Base-by-base conservation (phyloP, 2,797 vertebrate genomes). In the Galaxias olidus region DNA sequence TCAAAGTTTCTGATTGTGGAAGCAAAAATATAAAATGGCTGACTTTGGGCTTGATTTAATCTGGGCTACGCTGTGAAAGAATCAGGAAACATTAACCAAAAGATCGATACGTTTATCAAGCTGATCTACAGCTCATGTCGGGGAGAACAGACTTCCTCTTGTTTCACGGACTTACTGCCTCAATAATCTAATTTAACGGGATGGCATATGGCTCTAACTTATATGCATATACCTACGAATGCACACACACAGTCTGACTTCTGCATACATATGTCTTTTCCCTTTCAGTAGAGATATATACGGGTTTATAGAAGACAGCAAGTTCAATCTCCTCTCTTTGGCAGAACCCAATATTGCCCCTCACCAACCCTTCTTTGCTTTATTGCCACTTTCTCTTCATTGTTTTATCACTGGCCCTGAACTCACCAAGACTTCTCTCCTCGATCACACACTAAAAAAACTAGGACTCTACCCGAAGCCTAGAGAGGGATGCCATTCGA, bases 161-260 rank as follows among this genome's bases (percentile, higher is more conserved):
- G 48, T 63, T 20, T 43, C 17, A 17, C 48, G 50, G 61, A 68
- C 66, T 17, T 54, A 44, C 18, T 52, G 59, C 60, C 50, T 56
- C 15, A 57, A 19, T 68, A 64, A 75, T 78, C 74, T 50, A 72
- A 51, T 44, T 72, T 9, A 10, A 66, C 41, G 63, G 9, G 40
- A 51, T 60, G 40, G 63, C 40, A 11, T 57, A 61, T 67, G 46
- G 53, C 53, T 72, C 48, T 40, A 30, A 43, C 57, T 15, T 10
- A 59, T 17, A 59, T 17, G 18, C 44, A 59, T 43, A 59, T 19
- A 20, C 53, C 12, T 10, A 55, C 53, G 13, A 17, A 55, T 12
- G 10, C 53, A 55, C 53, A 55, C 53, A 55, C 53, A 20, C 53
- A 55, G 9, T 17, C 15, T 18, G 52, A 56, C 42, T 45, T 15